These are phyloP conservation scores for Hybognathus amarus DNA, from an alignment of 2,797 vertebrate genomes.

Conservation along the genomic window DNA sequence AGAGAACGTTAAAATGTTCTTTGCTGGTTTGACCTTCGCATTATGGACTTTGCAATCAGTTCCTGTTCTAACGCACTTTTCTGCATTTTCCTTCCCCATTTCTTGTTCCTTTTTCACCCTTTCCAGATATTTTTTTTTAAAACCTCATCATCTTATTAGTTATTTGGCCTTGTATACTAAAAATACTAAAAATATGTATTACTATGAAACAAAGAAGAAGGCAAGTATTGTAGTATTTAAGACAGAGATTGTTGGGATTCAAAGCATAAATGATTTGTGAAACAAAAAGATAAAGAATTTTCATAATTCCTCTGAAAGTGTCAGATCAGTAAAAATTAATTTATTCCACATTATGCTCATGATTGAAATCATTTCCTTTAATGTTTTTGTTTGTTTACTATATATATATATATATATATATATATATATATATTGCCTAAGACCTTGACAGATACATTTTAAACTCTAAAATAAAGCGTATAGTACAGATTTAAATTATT, in stretches of 20 bases:
- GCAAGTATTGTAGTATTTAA: conserved; percentile 47
- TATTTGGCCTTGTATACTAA: conserved; percentile 42
- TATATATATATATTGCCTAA: background rate
- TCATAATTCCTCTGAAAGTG: background rate
- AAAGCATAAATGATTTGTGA: background rate
- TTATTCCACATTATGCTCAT: background rate
- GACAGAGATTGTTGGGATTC: background rate
- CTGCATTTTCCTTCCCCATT: conserved; percentile 43
- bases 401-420: no score
- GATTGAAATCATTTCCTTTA: background rate
- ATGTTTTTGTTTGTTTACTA: no score
- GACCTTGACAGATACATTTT: background rate
- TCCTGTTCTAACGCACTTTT: conserved; percentile 62
- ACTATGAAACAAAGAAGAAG: conserved; percentile 41
- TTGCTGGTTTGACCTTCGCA: conserved; percentile 72
- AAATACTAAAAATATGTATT: conserved; percentile 72
- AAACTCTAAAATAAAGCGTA: background rate
- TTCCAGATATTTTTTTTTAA: conserved; percentile 62
- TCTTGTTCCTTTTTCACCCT: conserved; percentile 13
- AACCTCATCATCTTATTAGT: conserved; percentile 46
- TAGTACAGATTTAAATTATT: background rate
- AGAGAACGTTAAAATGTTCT: conserved; percentile 67
- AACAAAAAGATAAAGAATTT: background rate
- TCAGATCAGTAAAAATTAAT: background rate
- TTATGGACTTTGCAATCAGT: conserved; percentile 74